Percentiles rank a stretch among this genome's conserved stretches.
These are phyloP conservation scores for Xestia sexstrigata DNA, from an alignment of 2,888 invertebrate genomes.

Conservation along the genomic window DNA sequence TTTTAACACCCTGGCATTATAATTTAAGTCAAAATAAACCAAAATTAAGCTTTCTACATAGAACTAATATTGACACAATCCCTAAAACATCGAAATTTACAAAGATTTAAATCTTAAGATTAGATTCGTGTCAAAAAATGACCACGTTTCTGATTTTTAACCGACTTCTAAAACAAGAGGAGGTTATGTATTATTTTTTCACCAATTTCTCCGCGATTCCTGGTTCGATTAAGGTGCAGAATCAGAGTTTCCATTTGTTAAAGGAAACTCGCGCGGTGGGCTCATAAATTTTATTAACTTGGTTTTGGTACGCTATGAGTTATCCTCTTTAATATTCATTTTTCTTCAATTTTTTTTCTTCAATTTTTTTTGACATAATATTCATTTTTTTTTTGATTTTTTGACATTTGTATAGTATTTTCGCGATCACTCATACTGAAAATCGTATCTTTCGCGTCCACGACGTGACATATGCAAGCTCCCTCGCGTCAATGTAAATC, in stretches of 20 bases:
- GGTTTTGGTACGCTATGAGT: too few species aligned
- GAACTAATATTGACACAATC: conserved; percentile 32
- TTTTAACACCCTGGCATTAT: neutral
- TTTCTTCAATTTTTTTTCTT: too few species aligned
- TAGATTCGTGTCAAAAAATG: neutral
- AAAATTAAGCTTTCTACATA: conserved; percentile 15
- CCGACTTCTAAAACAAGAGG: neutral
- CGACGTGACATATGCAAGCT: neutral
- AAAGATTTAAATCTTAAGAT: neutral
- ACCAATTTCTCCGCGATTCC: too few species aligned
- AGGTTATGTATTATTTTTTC: too few species aligned
- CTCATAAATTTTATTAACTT: too few species aligned
- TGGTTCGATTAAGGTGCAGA: too few species aligned
- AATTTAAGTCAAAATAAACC: conserved; percentile 29
- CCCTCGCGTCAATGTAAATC: too few species aligned
- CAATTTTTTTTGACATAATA: too few species aligned
- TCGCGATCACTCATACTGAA: neutral
- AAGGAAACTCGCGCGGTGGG: too few species aligned
- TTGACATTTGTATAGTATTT: neutral
- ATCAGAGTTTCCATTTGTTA: too few species aligned
- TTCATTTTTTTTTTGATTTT: too few species aligned
- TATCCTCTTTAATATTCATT: too few species aligned
- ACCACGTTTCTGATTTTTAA: neutral
- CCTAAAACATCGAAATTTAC: conserved; percentile 1
- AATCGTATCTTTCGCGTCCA: neutral